Evolutionary conservation across 92 coral and sea anemone genomes (phyloP), one percentile per base, ranked within the genome.

Genomic region (Zoanthus sansibaricus): DNA sequence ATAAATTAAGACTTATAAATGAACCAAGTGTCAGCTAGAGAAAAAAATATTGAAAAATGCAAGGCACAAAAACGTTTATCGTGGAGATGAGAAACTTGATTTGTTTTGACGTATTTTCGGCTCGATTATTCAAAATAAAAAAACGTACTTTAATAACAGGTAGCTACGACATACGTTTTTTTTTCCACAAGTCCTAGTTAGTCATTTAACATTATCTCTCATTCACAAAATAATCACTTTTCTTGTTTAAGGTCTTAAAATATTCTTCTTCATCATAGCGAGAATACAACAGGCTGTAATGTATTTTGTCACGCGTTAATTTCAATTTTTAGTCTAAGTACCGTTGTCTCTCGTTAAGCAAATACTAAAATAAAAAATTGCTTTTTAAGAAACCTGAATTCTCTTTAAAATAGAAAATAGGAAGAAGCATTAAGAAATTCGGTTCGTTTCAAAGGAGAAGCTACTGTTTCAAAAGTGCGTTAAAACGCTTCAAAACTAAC

Each of bases 1-100:
- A 80, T 80, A 80, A 10, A 64, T 18, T n/a, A 64, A 51, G 67
- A 37, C 46, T 62, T 62, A 80, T 46, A 31, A 69, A 25, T 44
- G 31, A 69, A 69, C 31, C 31, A 21, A 30, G 42, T 30, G 45
- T 10, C 17, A 69, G 74, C 74, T 10, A 69, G 47, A 69, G 17
- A 69, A 69, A n/a, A 62, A n/a, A 62, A 31, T 69, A 69, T 69
- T 33, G 74, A 33, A 12, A 20, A 69, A 30, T 69, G 7, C 14
- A 2, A 10, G n/a, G 45, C 15, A 5, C 46, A 30, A 31, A 16
- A 11, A 20, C 16, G 74, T 69, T 69, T 69, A 69, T 69, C 16
- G 47, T 69, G 15, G 47, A 69, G 47, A 69, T 30, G 17, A 30
- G 30, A 69, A 69, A 33, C 46, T 31, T 13, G 4, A 18, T 17